phyloP scores from a whole-genome alignment of 2,888 invertebrate species.

The Morpho achilles region DNA sequence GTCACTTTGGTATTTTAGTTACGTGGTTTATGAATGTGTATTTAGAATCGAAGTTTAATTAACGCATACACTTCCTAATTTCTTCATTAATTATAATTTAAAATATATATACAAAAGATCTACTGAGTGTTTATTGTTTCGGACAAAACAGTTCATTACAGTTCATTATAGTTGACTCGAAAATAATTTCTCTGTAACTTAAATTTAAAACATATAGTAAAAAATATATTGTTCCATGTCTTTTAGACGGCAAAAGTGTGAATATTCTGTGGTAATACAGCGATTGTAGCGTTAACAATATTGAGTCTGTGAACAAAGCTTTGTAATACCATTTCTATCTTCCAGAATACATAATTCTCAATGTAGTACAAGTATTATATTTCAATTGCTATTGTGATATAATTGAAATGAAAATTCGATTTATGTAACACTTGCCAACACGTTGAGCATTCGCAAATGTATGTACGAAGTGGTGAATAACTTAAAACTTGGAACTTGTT shows the following conservation, averaged over 20 bases:
- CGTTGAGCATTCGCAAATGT: constrained; percentile 20
- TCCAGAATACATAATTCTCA: no score
- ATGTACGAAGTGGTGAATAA: constrained; percentile 25
- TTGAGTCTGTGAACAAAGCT: no score
- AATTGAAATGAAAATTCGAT: constrained; percentile 16
- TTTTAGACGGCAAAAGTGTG: no score
- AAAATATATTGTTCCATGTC: no score
- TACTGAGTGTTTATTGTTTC: neutral
- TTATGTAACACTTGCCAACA: constrained; percentile 20
- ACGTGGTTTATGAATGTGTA: constrained; percentile 4
- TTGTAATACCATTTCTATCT: no score
- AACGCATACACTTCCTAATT: constrained; percentile 1
- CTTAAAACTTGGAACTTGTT: constrained; percentile 25
- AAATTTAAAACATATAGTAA: no score
- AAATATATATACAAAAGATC: constrained; percentile 1
- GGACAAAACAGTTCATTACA: no score
- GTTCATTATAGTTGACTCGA: no score
- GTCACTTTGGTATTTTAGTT: constrained; percentile 8
- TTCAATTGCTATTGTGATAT: constrained; percentile 8
- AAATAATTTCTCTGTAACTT: no score
- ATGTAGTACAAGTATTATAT: no score
- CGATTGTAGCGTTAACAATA: no score
- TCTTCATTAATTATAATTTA: neutral
- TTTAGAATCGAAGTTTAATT: constrained; percentile 8
- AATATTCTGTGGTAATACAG: no score